Conservation (phyloP, 2,113 vertebrate genomes). For the Paradoxurus hermaphroditus region DNA sequence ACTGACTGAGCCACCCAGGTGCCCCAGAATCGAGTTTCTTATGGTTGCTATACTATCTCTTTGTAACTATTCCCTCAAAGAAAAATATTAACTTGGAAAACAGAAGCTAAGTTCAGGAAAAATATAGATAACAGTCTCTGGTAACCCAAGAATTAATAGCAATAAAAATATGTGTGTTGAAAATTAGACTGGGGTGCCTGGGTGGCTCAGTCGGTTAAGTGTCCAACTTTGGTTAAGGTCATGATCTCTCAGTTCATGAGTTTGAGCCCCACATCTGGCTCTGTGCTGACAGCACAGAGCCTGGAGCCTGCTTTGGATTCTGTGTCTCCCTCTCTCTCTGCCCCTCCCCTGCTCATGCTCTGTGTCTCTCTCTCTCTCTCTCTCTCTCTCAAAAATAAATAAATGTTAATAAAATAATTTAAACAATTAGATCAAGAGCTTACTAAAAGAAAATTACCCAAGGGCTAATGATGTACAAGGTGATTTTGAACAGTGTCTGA, state of each 20-base stretch:
- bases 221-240: no score
- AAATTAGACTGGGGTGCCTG: not conserved
- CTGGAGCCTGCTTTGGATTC: no score
- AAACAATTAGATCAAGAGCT: not conserved
- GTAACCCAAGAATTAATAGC: not conserved
- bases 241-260: no score
- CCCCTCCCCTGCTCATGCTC: no score
- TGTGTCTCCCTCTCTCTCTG: no score
- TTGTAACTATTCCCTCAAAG: not conserved
- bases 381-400: no score
- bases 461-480: not conserved
- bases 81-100: not conserved
- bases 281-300: no score
- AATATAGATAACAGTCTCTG: not conserved
- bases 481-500: not conserved
- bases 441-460: not conserved
- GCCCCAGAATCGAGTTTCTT: not conserved
- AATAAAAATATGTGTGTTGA: not conserved
- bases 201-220: no score
- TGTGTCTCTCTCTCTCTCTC: no score
- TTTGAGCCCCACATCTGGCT: no score
- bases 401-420: no score
- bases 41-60: not conserved
- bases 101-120: not conserved
- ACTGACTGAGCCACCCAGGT: no score